Percentiles rank a stretch among this genome's conserved stretches.
phyloP scores from a whole-genome alignment of 2,888 invertebrate species.

The Dynastes grantii region DNA sequence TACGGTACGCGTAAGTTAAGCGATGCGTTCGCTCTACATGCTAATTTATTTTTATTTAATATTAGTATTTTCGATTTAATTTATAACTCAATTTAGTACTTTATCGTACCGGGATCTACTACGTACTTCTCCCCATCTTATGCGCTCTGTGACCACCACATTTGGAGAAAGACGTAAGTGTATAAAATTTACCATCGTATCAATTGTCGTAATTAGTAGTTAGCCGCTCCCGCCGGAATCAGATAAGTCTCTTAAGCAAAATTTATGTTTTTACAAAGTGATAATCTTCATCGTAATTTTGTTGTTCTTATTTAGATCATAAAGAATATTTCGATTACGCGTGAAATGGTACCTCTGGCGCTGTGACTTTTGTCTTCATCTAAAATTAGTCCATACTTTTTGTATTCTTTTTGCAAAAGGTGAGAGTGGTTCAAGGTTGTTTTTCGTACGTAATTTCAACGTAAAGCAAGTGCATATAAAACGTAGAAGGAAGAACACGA shows the following conservation, averaged over 20 bases:
- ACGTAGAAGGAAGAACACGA: too few relatives aligned
- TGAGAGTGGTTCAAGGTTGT: too few relatives aligned
- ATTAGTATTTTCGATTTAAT: constrained; percentile 54
- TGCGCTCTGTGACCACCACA: constrained; percentile 34
- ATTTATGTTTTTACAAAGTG: constrained; percentile 46
- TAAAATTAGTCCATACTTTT: too few relatives aligned
- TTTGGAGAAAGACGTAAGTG: constrained; percentile 48
- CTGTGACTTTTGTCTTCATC: not conserved
- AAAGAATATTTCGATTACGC: not conserved
- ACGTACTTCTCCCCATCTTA: constrained; percentile 14
- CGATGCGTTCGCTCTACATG: constrained; percentile 44
- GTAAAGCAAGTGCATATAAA: too few relatives aligned
- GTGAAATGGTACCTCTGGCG: not conserved
- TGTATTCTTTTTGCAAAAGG: too few relatives aligned
- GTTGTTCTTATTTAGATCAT: constrained; percentile 14
- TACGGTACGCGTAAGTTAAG: constrained; percentile 19
- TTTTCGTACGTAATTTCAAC: too few relatives aligned
- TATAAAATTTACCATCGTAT: constrained; percentile 50
- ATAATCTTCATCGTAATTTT: constrained; percentile 34
- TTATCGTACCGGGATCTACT: constrained; percentile 41
- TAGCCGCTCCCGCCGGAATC: constrained; percentile 41
- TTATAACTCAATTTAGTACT: constrained; percentile 57
- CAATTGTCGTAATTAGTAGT: constrained; percentile 52
- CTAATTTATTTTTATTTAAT: constrained; percentile 55
- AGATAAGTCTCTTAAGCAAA: constrained; percentile 48